Percentiles rank a stretch among this genome's conserved stretches.
Evolutionary conservation across 1,140 invertebrate genomes (phyloP).

Genomic region (Ctenoplectra terminalis): DNA sequence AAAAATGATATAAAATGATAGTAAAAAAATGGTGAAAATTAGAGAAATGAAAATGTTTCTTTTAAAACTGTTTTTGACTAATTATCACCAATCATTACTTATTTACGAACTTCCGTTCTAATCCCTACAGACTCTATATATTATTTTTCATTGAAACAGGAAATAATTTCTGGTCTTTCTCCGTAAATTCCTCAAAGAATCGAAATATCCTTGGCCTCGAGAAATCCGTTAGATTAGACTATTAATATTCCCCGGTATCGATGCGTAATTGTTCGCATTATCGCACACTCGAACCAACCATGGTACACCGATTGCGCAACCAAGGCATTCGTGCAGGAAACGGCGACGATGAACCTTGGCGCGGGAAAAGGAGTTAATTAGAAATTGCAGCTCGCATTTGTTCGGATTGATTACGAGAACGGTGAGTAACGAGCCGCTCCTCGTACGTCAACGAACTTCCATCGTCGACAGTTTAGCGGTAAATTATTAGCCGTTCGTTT

Average conservation of each 20-base stretch:
- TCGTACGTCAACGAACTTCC: conserved; percentile 34
- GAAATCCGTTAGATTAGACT: too few relatives aligned
- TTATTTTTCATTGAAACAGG: too few relatives aligned
- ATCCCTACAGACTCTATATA: too few relatives aligned
- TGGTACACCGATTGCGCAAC: not conserved
- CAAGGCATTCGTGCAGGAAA: not conserved
- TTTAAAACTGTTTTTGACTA: too few relatives aligned
- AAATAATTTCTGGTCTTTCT: too few relatives aligned
- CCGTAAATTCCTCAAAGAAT: too few relatives aligned
- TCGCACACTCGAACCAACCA: not conserved
- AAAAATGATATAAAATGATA: too few relatives aligned
- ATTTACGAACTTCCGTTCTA: too few relatives aligned
- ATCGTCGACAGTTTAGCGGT: conserved; percentile 36
- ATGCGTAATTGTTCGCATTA: not conserved
- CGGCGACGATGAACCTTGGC: not conserved
- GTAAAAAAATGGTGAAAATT: too few relatives aligned
- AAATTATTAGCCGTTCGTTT: conserved; percentile 29
- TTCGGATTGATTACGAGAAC: not conserved
- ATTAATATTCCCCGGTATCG: not conserved
- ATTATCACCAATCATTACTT: too few relatives aligned
- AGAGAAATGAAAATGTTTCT: too few relatives aligned
- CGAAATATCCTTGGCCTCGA: not conserved
- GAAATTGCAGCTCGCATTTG: conserved; percentile 2
- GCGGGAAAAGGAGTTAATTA: conserved; percentile 29
- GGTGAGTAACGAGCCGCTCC: conserved; percentile 4